These are phyloP conservation scores for Hemitrygon akajei DNA, from an alignment of 2,797 vertebrate genomes.

Conservation along the genomic window DNA sequence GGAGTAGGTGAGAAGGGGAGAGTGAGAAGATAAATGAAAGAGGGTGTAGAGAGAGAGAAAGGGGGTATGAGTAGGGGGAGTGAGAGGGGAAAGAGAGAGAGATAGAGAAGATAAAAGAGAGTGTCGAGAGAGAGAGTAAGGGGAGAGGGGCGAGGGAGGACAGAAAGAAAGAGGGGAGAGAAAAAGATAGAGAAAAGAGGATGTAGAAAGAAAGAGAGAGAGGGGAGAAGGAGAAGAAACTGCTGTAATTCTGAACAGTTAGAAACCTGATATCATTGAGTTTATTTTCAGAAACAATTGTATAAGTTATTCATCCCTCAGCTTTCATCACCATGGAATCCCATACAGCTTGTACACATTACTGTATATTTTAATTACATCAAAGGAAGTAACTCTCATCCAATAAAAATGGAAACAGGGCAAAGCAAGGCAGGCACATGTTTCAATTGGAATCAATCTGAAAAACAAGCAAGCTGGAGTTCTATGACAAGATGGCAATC, in stretches of 20 bases:
- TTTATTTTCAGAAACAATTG: slow-evolving; percentile 5
- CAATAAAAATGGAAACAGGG: neutral
- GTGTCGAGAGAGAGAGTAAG: too few species aligned
- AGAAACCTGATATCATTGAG: neutral
- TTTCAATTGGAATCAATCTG: neutral
- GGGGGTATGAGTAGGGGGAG: too few species aligned
- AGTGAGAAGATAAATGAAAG: too few species aligned
- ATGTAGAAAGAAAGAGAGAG: too few species aligned
- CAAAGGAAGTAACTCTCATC: slow-evolving; percentile 17
- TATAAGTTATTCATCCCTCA: neutral
- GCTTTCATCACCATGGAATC: neutral
- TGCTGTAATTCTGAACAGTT: neutral
- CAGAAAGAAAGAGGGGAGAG: too few species aligned
- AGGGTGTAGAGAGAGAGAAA: too few species aligned
- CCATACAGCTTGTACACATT: slow-evolving; percentile 18
- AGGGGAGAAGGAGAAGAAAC: too few species aligned
- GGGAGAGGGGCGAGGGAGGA: too few species aligned
- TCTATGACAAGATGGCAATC: neutral
- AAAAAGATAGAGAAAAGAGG: too few species aligned
- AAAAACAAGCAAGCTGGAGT: neutral
- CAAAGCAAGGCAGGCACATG: neutral
- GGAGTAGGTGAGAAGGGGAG: too few species aligned
- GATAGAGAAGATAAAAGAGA: too few species aligned
- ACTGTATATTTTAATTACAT: slow-evolving; percentile 21
- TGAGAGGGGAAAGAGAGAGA: too few species aligned